Evolutionary conservation across 2,797 vertebrate genomes (phyloP).

Genomic region (Trematomus bernacchii): DNA sequence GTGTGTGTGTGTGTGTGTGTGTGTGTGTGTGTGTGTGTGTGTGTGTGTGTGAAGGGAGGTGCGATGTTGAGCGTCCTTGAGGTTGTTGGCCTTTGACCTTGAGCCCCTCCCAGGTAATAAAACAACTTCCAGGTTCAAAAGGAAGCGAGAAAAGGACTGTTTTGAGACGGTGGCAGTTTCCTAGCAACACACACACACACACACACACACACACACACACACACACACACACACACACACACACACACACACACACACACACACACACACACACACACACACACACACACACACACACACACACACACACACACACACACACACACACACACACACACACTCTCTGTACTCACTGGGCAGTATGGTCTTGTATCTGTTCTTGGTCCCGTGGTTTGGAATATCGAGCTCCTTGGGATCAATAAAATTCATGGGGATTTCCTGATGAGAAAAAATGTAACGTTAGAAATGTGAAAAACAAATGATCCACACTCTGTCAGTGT

Average conservation of each 20-base stretch:
- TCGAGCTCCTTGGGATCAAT: slow-evolving; percentile 96
- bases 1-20: too few species aligned
- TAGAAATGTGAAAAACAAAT: not conserved
- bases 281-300: too few species aligned
- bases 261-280: too few species aligned
- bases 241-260: too few species aligned
- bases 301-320: slow-evolving; percentile 11
- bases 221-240: too few species aligned
- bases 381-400: slow-evolving; percentile 94
- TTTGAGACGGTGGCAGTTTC: slow-evolving; percentile 20
- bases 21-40: slow-evolving; percentile 28
- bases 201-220: too few species aligned
- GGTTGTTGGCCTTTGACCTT: slow-evolving; percentile 52
- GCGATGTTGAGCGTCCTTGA: slow-evolving; percentile 36
- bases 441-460: slow-evolving; percentile 51
- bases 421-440: slow-evolving; percentile 99
- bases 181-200: too few species aligned
- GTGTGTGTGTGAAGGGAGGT: slow-evolving; percentile 35
- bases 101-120: slow-evolving; percentile 44
- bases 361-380: slow-evolving; percentile 98
- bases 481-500: not conserved
- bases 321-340: slow-evolving; percentile 18
- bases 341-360: slow-evolving; percentile 92
- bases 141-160: slow-evolving; percentile 28
- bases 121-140: slow-evolving; percentile 62